Conservation (phyloP, 2,797 vertebrate genomes). For the Smutsia temminckii region DNA sequence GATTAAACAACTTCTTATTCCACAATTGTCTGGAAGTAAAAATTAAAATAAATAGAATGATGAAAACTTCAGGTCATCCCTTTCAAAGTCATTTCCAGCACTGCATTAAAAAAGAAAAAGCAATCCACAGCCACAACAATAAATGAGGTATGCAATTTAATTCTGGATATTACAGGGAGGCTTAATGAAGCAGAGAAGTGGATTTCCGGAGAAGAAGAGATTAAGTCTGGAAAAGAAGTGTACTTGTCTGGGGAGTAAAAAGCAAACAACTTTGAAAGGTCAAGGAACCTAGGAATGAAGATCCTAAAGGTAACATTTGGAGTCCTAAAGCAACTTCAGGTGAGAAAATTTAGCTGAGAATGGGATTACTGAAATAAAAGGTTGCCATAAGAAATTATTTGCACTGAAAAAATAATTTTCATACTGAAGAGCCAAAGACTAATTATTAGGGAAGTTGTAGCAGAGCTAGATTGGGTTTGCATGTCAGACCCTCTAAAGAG, state of each 20-base stretch:
- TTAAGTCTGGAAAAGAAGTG: slow-evolving; percentile 64
- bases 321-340: not conserved
- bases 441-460: slow-evolving; percentile 26
- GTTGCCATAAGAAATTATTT: slow-evolving; percentile 9
- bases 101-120: slow-evolving; percentile 19
- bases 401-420: slow-evolving; percentile 40
- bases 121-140: slow-evolving; percentile 47
- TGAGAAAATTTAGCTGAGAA: not conserved
- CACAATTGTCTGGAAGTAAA: slow-evolving; percentile 49
- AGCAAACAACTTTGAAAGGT: slow-evolving; percentile 55
- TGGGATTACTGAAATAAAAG: slow-evolving; percentile 24
- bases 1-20: not conserved
- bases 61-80: slow-evolving; percentile 60
- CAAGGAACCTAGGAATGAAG: slow-evolving; percentile 38
- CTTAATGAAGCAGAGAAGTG: slow-evolving; percentile 72
- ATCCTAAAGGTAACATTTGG: not conserved
- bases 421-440: not conserved
- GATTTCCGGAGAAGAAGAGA: slow-evolving; percentile 58
- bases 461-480: slow-evolving; percentile 10
- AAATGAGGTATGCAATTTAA: slow-evolving; percentile 72
- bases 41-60: slow-evolving; percentile 27
- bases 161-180: slow-evolving; percentile 69
- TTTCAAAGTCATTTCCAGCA: slow-evolving; percentile 67
- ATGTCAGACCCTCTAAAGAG: slow-evolving; percentile 10
- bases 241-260: slow-evolving; percentile 60